A percentile compares a stretch with the other conserved stretches of the same genome.
Evolutionary conservation across 2,797 vertebrate genomes (phyloP).

Genomic region (Manis pentadactyla): DNA sequence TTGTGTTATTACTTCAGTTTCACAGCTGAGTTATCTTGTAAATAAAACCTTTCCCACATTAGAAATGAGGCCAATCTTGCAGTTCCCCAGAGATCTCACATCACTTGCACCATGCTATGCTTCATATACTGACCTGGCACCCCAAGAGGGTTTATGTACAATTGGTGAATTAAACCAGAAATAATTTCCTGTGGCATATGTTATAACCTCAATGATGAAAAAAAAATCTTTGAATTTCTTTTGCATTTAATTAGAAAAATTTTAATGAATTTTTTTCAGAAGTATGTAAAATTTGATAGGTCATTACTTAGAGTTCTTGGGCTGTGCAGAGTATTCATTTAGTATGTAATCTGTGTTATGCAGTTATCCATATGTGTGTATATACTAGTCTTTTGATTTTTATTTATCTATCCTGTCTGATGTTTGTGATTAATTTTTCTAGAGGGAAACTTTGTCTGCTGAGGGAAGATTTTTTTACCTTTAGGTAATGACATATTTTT

Average conservation of each 20-base stretch:
- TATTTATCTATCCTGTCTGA: background rate
- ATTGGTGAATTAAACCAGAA: conserved; percentile 70
- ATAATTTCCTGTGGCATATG: conserved; percentile 69
- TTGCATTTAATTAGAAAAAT: conserved; percentile 31
- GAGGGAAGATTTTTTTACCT: background rate
- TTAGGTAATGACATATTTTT: background rate
- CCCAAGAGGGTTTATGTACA: conserved; percentile 48
- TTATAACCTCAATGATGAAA: conserved; percentile 42
- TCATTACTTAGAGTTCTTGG: background rate
- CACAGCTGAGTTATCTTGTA: conserved; percentile 70
- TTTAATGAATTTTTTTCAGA: conserved; percentile 34
- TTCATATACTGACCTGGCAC: conserved; percentile 32
- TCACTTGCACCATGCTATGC: background rate
- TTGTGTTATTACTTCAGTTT: conserved; percentile 66
- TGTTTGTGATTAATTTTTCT: conserved; percentile 57
- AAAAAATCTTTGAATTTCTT: conserved; percentile 26
- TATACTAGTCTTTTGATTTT: background rate
- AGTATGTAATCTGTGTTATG: background rate
- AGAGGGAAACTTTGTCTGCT: background rate
- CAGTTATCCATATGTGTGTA: background rate
- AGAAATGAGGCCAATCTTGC: conserved; percentile 51
- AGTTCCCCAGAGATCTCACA: background rate
- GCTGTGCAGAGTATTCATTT: background rate
- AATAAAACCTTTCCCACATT: conserved; percentile 68
- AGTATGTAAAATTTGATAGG: conserved; percentile 8